Percentiles rank a stretch among this genome's conserved stretches.
Evolutionary conservation across 1,140 invertebrate genomes (phyloP).

Genomic region (Sinonovacula constricta): DNA sequence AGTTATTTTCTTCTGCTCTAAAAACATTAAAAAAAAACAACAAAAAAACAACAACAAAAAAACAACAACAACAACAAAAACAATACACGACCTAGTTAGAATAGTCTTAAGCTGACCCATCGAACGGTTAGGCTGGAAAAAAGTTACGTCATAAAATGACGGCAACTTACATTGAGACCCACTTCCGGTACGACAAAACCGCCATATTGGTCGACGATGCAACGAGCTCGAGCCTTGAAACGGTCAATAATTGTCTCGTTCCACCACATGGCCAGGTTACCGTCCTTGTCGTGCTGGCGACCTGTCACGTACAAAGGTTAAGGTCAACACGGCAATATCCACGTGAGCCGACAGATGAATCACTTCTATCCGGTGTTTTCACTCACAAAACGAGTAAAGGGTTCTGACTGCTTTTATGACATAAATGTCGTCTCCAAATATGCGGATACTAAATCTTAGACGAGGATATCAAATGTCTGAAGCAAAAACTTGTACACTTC

Average conservation of each 20-base stretch:
- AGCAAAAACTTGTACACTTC: too few relatives aligned
- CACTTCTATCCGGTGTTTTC: neutral
- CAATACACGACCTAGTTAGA: neutral
- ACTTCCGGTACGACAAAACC: slow-evolving; percentile 79
- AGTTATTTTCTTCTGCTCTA: too few relatives aligned
- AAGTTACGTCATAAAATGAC: neutral
- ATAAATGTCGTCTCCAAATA: neutral
- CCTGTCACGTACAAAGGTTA: slow-evolving; percentile 79
- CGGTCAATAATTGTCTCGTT: slow-evolving; percentile 94
- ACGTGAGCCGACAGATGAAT: neutral
- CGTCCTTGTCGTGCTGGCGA: slow-evolving; percentile 96
- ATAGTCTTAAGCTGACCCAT: neutral
- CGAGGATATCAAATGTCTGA: too few relatives aligned
- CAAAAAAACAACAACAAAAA: too few relatives aligned
- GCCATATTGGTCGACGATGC: slow-evolving; percentile 97
- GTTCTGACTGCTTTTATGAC: neutral
- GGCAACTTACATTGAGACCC: slow-evolving; percentile 82
- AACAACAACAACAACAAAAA: too few relatives aligned
- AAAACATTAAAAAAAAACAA: too few relatives aligned
- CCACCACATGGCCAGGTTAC: slow-evolving; percentile 99
- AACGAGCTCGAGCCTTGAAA: slow-evolving; percentile 94
- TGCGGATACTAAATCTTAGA: too few relatives aligned
- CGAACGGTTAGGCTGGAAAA: neutral
- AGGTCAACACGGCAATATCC: neutral
- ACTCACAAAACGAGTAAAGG: neutral